phyloP scores from a whole-genome alignment of 2,888 invertebrate species.

The Lucinisca nassula region DNA sequence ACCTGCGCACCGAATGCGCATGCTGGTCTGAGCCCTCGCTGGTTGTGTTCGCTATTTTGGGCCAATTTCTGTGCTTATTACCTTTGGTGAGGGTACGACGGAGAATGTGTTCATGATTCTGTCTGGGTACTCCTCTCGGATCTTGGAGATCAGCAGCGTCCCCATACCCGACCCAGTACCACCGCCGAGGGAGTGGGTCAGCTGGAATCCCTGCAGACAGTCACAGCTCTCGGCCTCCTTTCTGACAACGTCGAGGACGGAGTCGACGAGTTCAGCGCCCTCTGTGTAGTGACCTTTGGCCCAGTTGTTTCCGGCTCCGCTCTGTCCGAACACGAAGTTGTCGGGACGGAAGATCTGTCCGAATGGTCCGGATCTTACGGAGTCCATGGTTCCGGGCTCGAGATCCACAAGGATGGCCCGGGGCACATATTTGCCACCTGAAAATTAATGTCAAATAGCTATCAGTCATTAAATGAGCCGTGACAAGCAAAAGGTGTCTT shows the following conservation, averaged over 20 bases:
- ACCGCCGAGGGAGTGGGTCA: conserved; percentile 1
- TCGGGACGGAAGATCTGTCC: conserved; percentile 4
- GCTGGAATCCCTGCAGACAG: conserved; percentile 3
- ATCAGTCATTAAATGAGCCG: no score
- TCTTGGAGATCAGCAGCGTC: not conserved
- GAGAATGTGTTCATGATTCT: conserved; percentile 3
- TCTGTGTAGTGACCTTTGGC: conserved; percentile 10
- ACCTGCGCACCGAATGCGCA: no score
- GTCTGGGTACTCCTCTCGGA: not conserved
- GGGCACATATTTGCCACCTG: not conserved
- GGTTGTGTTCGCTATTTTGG: no score
- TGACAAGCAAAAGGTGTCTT: no score
- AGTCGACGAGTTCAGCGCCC: conserved; percentile 8
- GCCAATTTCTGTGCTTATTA: no score
- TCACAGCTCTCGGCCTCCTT: conserved; percentile 8
- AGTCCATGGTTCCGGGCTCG: conserved; percentile 5
- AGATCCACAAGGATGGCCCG: not conserved
- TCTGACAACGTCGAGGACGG: not conserved
- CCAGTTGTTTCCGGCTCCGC: conserved; percentile 10
- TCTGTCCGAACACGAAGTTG: conserved; percentile 4
- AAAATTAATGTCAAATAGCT: no score
- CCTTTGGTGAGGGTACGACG: not conserved
- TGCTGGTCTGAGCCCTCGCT: no score
- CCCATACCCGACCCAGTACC: not conserved
- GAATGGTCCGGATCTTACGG: not conserved